phyloP scores from a whole-genome alignment of 64 coral and sea anemone species.

The Montipora foliosa region DNA sequence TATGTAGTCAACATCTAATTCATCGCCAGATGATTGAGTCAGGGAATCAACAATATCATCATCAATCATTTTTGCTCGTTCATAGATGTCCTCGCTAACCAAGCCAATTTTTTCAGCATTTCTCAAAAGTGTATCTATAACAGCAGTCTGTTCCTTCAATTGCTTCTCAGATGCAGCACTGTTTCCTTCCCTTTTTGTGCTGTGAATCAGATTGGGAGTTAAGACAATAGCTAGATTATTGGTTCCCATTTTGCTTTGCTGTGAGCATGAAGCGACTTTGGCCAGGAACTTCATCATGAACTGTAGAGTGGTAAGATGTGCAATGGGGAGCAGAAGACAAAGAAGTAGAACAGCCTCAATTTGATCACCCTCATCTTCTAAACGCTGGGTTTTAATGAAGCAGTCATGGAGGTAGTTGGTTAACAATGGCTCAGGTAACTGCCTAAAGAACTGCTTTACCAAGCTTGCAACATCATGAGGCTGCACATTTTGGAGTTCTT shows the following conservation, averaged over 20 bases:
- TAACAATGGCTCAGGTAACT: constrained; percentile 89
- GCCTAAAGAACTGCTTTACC: constrained; percentile 95
- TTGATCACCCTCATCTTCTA: constrained; percentile 74
- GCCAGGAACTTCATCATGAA: constrained; percentile 89
- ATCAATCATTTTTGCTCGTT: constrained; percentile 79
- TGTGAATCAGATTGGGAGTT: constrained; percentile 94
- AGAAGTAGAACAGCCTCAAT: constrained; percentile 71
- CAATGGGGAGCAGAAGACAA: constrained; percentile 87
- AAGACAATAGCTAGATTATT: constrained; percentile 96
- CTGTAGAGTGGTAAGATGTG: constrained; percentile 85
- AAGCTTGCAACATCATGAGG: constrained; percentile 98
- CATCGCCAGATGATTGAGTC: constrained; percentile 93
- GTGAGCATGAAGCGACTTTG: constrained; percentile 81
- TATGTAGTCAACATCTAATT: constrained; percentile 76
- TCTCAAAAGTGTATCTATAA: constrained; percentile 83
- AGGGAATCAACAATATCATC: constrained; percentile 77
- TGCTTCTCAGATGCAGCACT: constrained; percentile 80
- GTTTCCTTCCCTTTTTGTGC: constrained; percentile 85
- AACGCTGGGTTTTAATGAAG: constrained; percentile 79
- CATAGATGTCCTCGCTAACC: constrained; percentile 86
- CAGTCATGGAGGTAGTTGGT: constrained; percentile 88
- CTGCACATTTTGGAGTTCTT: constrained; percentile 78
- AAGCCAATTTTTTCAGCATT: constrained; percentile 87
- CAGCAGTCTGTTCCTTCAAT: constrained; percentile 90
- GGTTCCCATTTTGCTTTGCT: constrained; percentile 93